Evolutionary conservation across 2,797 vertebrate genomes (phyloP), one percentile per base, ranked within the genome.

Genomic region (Catostomus latipinnis): DNA sequence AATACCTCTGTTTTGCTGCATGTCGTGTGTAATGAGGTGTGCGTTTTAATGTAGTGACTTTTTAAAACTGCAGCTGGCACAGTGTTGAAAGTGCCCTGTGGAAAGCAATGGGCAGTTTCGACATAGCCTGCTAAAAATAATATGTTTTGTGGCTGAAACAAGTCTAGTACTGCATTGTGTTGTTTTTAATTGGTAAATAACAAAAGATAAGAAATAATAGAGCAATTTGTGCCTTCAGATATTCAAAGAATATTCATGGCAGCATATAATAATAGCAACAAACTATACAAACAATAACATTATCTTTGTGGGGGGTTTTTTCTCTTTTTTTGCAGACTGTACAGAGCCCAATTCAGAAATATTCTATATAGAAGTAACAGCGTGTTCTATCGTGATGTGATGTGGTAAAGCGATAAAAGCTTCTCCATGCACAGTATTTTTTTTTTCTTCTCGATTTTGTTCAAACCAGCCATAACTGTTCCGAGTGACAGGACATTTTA

Each of bases 211-310:
- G 60, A 74, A 74, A 65, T 50, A 61, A 74, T 43, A 22, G 48
- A 22, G 46, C 12, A 74, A 54, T 54, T 14, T 45, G n/a, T 43
- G 49, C 72, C 60, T 65, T n/a, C 60, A 63, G 49, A 45, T 65
- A 6, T 53, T 62, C 8, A 16, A 63, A n/a, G 72, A 34, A 74
- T 74, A 63, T 74, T 9, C n/a, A 65, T 45, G 72, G 54, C 72
- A 74, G 52, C 63, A 60, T 43, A 10, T 53, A 63, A 74, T 63
- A 63, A 74, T 45, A 63, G 60, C 49, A 52, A 60, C 72, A 74
- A 74, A 74, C 49, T 63, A 1, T 34, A 34, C 34, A 3, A 34
- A 34, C 34, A 34, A 34, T 34, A 34, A 34, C 34, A 34, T 34
- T 34, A 34, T 34, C 34, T 22, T 22, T 22, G 22, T 22, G 22